Evolutionary conservation across 2,888 invertebrate genomes (phyloP).

Genomic region (Yponomeuta plumbellus): DNA sequence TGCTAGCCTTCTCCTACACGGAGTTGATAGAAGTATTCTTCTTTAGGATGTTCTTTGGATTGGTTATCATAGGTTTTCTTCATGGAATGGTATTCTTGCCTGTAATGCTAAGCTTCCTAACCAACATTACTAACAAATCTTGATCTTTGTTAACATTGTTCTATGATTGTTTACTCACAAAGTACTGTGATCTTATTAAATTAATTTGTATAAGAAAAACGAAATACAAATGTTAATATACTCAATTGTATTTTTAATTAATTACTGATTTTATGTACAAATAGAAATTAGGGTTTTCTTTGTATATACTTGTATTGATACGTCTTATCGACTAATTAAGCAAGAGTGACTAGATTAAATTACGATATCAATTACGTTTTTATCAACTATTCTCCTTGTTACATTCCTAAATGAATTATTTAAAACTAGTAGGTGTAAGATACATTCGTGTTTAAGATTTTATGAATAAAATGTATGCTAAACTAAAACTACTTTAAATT

Average conservation of each 20-base stretch:
- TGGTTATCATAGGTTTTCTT: constrained; percentile 92
- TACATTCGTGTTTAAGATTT: too few relatives aligned
- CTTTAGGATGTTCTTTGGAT: constrained; percentile 96
- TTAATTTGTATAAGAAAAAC: too few relatives aligned
- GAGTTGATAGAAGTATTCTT: constrained; percentile 95
- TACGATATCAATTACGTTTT: too few relatives aligned
- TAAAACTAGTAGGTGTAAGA: too few relatives aligned
- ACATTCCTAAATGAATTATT: too few relatives aligned
- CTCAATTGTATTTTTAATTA: neutral
- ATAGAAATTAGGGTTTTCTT: neutral
- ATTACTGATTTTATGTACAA: neutral
- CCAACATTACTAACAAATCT: constrained; percentile 36
- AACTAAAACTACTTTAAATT: too few relatives aligned
- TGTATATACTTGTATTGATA: neutral
- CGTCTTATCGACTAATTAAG: neutral
- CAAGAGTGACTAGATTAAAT: neutral
- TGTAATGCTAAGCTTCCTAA: constrained; percentile 87
- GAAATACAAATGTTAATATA: neutral
- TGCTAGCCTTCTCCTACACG: constrained; percentile 94
- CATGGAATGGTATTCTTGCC: constrained; percentile 96
- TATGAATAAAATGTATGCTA: too few relatives aligned
- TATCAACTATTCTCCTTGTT: too few relatives aligned
- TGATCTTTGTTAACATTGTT: neutral
- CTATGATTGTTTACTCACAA: neutral
- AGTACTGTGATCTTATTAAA: neutral